These are phyloP conservation scores for Drosophila arawakana DNA, from an alignment of 1,140 invertebrate species.

Conservation along the genomic window DNA sequence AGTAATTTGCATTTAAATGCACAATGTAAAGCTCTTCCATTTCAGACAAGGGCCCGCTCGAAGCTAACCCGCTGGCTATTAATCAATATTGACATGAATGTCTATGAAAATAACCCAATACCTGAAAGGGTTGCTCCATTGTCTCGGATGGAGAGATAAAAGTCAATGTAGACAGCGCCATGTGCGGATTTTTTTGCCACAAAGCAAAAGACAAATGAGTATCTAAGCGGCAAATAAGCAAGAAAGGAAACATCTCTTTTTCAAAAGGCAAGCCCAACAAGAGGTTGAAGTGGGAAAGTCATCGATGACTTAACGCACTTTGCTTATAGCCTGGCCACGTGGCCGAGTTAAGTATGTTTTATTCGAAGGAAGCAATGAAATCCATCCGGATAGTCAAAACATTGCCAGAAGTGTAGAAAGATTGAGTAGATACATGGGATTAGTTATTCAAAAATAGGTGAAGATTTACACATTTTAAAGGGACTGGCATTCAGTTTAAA, in stretches of 20 bases:
- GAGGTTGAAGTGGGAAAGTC: constrained; percentile 47
- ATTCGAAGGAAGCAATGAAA: constrained; percentile 1
- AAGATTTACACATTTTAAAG: constrained; percentile 17
- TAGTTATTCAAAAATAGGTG: background rate
- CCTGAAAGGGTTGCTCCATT: constrained; percentile 14
- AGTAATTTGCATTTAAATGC: constrained; percentile 42
- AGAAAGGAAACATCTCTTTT: constrained; percentile 69
- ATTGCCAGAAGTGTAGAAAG: constrained; percentile 11
- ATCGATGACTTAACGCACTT: constrained; percentile 38
- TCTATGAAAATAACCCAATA: background rate
- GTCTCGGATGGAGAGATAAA: background rate
- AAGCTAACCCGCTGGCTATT: constrained; percentile 9
- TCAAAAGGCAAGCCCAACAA: constrained; percentile 15
- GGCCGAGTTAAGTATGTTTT: constrained; percentile 48
- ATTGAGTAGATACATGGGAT: constrained; percentile 4
- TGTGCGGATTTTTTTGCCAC: constrained; percentile 47
- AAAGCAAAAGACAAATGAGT: constrained; percentile 57
- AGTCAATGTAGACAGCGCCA: constrained; percentile 65
- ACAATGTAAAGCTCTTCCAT: constrained; percentile 8
- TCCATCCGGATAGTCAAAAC: constrained; percentile 7
- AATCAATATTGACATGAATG: constrained; percentile 46
- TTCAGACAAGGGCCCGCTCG: background rate
- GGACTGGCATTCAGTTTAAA: background rate
- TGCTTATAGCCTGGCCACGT: constrained; percentile 50
- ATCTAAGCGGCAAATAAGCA: constrained; percentile 69